Conservation (phyloP, 2,888 invertebrate species). For the Leucozona laternaria region DNA sequence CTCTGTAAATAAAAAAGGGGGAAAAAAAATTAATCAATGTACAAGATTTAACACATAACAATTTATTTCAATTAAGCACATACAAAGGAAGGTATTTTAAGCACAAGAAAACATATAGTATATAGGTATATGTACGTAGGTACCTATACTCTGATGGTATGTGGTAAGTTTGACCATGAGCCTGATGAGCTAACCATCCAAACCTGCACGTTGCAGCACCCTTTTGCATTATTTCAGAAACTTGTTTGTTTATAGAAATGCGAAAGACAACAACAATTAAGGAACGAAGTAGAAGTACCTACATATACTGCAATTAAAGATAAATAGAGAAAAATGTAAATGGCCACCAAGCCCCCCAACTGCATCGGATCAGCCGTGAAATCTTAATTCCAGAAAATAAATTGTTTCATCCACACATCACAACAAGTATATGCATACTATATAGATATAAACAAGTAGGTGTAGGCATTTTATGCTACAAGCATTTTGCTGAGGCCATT, state of each 20-base stretch:
- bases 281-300: background rate
- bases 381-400: constrained; percentile 65
- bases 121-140: too few species aligned
- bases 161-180: background rate
- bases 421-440: too few species aligned
- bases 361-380: constrained; percentile 51
- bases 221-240: constrained; percentile 7
- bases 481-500: constrained; percentile 38
- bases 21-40: constrained; percentile 45
- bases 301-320: constrained; percentile 46
- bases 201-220: background rate
- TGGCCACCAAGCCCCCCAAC: constrained; percentile 47
- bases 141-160: background rate
- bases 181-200: background rate
- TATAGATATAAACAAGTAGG: background rate
- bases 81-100: constrained; percentile 33
- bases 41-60: constrained; percentile 36
- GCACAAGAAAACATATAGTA: constrained; percentile 11
- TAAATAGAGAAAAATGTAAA: constrained; percentile 59
- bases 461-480: constrained; percentile 1
- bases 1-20: constrained; percentile 57
- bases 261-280: constrained; percentile 11
- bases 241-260: constrained; percentile 7
- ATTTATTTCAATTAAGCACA: constrained; percentile 61
- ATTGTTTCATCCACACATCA: constrained; percentile 34